Conservation (phyloP, 2,797 vertebrate species). For the Crocodylus rhombifer region DNA sequence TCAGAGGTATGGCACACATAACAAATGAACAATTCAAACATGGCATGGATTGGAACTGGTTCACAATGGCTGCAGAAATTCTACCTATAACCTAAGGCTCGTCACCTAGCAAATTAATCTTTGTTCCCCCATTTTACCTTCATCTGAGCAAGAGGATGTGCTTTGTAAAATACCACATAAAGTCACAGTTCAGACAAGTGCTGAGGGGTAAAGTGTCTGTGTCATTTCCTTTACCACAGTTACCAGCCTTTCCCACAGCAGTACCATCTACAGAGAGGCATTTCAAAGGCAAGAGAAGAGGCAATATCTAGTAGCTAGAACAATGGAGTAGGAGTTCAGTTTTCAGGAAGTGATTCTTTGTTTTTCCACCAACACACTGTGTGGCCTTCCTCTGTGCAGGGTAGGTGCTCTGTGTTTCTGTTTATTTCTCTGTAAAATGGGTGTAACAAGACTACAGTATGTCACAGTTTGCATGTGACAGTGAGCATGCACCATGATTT, state of each 20-base stretch:
- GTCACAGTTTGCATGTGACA: fast-evolving
- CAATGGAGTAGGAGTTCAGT: not conserved
- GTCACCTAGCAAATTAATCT: not conserved
- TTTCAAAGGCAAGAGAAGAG: fast-evolving
- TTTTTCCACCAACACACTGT: not conserved
- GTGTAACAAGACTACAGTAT: not conserved
- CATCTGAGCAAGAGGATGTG: not conserved
- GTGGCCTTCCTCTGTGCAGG: not conserved
- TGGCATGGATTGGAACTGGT: not conserved
- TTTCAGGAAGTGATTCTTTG: not conserved
- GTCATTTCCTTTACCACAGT: fast-evolving
- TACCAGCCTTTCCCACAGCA: not conserved
- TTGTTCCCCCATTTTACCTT: not conserved
- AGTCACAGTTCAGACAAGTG: not conserved
- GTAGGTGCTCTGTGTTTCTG: not conserved
- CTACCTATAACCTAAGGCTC: not conserved
- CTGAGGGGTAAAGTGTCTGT: not conserved
- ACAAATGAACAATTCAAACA: too few relatives aligned
- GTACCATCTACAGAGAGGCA: fast-evolving
- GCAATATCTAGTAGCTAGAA: not conserved
- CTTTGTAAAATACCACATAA: not conserved
- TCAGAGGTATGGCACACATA: too few relatives aligned
- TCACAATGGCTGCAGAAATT: not conserved
- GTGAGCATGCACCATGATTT: not conserved
- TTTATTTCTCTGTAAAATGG: fast-evolving